Evolutionary conservation across 1,140 invertebrate species (phyloP).

Genomic region (Drosophila melanica): DNA sequence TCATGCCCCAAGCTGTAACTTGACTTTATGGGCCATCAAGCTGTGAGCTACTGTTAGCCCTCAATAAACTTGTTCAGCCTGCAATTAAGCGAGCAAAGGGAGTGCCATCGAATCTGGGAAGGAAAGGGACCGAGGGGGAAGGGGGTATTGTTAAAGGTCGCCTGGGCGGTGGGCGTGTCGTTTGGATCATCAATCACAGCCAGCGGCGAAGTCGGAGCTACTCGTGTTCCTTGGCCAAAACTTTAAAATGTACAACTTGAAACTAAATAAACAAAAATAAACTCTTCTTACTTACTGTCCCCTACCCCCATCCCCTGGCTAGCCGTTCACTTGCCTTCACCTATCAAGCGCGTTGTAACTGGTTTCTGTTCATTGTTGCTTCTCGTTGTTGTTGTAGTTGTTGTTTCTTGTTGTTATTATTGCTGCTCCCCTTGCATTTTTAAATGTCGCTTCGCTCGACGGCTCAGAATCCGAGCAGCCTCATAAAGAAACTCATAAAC

Average conservation of each 20-base stretch:
- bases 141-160: constrained; percentile 23
- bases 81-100: constrained; percentile 10
- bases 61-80: constrained; percentile 35
- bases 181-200: constrained; percentile 38
- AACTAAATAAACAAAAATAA: neutral
- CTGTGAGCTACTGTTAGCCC: constrained; percentile 35
- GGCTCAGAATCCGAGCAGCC: constrained; percentile 15
- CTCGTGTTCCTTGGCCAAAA: constrained; percentile 26
- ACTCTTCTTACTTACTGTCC: neutral
- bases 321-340: constrained; percentile 29
- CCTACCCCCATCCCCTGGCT: neutral
- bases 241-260: neutral
- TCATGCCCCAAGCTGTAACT: constrained; percentile 16
- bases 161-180: constrained; percentile 16
- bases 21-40: constrained; percentile 14
- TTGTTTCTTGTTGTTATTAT: constrained; percentile 25
- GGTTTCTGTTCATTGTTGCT: constrained; percentile 27
- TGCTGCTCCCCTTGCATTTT: constrained; percentile 33
- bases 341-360: constrained; percentile 32
- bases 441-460: constrained; percentile 1
- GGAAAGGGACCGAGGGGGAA: neutral
- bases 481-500: constrained; percentile 10
- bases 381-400: constrained; percentile 9
- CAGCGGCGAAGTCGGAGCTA: neutral
- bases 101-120: too few relatives aligned